Evolutionary conservation across 2,113 vertebrate genomes (phyloP), one percentile per base, ranked within the genome.

Genomic region (Rhinoderma darwinii): DNA sequence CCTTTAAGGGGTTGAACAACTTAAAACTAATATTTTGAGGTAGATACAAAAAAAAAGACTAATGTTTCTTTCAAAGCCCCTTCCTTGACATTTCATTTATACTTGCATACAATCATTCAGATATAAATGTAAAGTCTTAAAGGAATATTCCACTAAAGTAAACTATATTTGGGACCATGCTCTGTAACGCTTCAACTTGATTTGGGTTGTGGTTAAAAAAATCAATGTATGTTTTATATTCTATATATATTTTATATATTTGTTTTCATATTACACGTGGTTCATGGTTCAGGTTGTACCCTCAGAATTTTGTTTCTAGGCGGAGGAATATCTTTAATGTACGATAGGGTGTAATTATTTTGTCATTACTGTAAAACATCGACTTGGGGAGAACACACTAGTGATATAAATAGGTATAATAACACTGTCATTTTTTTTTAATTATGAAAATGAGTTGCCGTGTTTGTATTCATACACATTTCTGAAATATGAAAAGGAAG

Each of bases 381-480:
- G 11, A 39, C 35, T 70, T 39, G 32, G 6, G 7, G 17, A 70
- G 18, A 39, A 39, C 35, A 22, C 15, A 70, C 32, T 20, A 39
- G 35, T 70, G 22, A 41, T 20, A 70, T 70, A 70, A 59, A 61
- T 61, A 61, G 56, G 7, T 4, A 70, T 20, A 70, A 37, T 70
- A 70, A 20, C 30, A 14, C 30, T 25, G 37, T 41, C 68, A 25
- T 41, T 41, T 72, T 20, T 66, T 14, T 30, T 0, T 20, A 54
- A 54, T 17, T 22, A 11, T 18, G 27, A 70, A 54, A 83, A 83
- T 84, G 74, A n/a, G 68, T 20, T n/a, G 20, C n/a, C 59, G 51
- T 14, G 9, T 56, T 51, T 74, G 18, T 47, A 56, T 63, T 56
- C 14, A 76, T 41, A 61, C 4, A 12, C 37, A 22, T n/a, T 35